A percentile compares a stretch with the other conserved stretches of the same genome.
phyloP scores from a whole-genome alignment of 2,797 vertebrate genomes.

The Lepidocolaptes lacrymiger region DNA sequence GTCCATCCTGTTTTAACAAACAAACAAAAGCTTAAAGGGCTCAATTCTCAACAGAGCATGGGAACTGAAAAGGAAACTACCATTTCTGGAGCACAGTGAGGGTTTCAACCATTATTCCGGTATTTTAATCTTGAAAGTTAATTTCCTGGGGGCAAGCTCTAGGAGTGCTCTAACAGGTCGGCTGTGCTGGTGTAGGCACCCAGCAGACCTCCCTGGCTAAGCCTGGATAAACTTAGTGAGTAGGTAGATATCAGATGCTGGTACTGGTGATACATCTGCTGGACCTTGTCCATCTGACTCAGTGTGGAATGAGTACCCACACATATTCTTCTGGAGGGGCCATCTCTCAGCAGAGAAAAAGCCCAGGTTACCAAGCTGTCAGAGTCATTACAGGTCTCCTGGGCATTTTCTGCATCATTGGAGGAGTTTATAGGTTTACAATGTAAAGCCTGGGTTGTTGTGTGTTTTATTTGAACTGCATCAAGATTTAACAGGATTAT shows the following conservation, averaged over 20 bases:
- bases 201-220: not conserved
- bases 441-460: not conserved
- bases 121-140: not conserved
- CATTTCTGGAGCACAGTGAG: not conserved
- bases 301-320: not conserved
- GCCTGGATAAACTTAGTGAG: not conserved
- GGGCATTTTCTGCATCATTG: not conserved
- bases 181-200: not conserved
- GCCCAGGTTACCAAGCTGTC: not conserved
- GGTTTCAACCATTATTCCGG: not conserved
- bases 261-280: not conserved
- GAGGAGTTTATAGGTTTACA: not conserved
- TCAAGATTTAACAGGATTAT: rapidly evolving
- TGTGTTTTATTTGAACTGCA: not conserved
- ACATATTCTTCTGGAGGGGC: rapidly evolving
- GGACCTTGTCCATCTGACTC: not conserved
- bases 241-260: not conserved
- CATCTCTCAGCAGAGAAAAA: not conserved
- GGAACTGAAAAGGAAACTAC: not conserved
- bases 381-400: not conserved
- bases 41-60: not conserved
- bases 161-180: not conserved
- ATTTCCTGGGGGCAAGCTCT: rapidly evolving
- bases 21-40: not conserved
- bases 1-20: not conserved